These are phyloP conservation scores for Laothoe populi DNA, from an alignment of 2,888 invertebrate genomes.

Conservation along the genomic window DNA sequence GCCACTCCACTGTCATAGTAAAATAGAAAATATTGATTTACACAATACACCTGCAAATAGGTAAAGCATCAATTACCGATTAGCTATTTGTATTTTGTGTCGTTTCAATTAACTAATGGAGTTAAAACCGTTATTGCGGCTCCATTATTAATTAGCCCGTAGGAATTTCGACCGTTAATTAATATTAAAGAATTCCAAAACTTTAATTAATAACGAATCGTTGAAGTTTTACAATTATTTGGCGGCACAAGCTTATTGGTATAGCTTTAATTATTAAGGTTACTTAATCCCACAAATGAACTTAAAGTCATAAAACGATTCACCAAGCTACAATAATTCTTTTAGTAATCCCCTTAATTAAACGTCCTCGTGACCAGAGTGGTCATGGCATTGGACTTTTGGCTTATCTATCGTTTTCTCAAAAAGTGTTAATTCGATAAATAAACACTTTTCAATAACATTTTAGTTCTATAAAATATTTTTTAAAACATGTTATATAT, in stretches of 20 bases:
- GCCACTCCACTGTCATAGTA: neutral
- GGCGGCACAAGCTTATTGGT: neutral
- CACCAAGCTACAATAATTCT: neutral
- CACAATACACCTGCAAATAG: neutral
- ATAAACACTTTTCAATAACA: neutral
- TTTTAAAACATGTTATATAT: too few relatives aligned
- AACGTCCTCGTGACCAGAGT: neutral
- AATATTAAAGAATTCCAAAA: conserved; percentile 14
- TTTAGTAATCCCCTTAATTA: neutral
- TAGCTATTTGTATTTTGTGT: conserved; percentile 13
- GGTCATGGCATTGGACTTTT: too few relatives aligned
- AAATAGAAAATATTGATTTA: neutral
- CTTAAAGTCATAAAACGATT: neutral
- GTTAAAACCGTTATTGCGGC: conserved; percentile 1
- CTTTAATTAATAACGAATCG: neutral
- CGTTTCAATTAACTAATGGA: conserved; percentile 19
- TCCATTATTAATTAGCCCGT: conserved; percentile 1
- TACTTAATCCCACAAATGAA: neutral
- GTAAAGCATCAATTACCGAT: conserved; percentile 7
- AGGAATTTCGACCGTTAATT: conserved; percentile 23
- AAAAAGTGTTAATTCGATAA: neutral
- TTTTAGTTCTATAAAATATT: neutral
- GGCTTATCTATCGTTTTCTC: neutral
- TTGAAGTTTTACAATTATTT: neutral
- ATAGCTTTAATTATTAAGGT: neutral